Evolutionary conservation across 2,113 vertebrate genomes (phyloP).

Genomic region (Cephalopterus ornatus): DNA sequence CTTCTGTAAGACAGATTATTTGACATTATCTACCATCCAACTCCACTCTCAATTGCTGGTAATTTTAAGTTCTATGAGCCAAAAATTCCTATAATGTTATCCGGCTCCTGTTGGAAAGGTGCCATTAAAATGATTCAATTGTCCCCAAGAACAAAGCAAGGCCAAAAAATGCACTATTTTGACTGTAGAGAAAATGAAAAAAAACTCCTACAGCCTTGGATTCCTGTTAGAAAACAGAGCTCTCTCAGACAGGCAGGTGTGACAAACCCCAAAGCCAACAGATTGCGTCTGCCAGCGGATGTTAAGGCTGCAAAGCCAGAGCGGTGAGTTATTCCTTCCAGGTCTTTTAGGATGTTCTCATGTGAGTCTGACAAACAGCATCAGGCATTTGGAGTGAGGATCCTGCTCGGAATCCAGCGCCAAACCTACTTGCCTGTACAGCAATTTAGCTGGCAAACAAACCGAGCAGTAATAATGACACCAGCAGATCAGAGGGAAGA

Average conservation of each 20-base stretch:
- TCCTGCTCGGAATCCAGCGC: neutral
- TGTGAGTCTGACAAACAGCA: neutral
- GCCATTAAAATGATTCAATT: neutral
- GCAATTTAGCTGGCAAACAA: neutral
- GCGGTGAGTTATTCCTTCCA: neutral
- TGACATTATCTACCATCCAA: neutral
- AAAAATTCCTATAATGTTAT: neutral
- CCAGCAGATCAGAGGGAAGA: neutral
- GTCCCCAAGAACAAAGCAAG: neutral
- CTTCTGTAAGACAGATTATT: neutral
- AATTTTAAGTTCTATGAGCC: neutral
- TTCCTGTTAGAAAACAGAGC: neutral
- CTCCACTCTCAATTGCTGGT: neutral
- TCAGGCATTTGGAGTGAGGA: neutral
- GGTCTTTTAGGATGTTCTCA: neutral
- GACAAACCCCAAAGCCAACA: neutral
- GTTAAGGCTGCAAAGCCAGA: neutral
- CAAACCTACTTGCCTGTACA: neutral
- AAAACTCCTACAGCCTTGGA: neutral
- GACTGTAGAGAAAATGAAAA: fast-evolving
- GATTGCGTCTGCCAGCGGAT: neutral
- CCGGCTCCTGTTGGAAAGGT: neutral
- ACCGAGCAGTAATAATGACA: neutral
- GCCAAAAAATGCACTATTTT: neutral
- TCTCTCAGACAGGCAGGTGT: neutral